These are phyloP conservation scores for Tenthredo mesomela DNA, from an alignment of 2,888 invertebrate species.

Conservation along the genomic window DNA sequence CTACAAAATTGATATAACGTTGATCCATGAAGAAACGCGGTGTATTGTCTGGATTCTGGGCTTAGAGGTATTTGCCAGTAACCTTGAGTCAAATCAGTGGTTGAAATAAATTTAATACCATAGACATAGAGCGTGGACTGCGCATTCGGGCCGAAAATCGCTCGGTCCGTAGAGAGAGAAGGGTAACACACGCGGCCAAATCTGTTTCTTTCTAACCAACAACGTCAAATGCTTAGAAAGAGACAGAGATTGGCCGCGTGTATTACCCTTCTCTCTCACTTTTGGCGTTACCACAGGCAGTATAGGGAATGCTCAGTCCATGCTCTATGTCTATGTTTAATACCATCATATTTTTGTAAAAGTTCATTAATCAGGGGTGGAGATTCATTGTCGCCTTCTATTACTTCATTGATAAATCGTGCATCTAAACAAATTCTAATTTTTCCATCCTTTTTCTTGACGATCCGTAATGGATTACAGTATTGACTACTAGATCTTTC, in stretches of 20 bases:
- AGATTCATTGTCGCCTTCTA: conserved; percentile 65
- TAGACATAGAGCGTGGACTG: too few relatives aligned
- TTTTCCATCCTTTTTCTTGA: conserved; percentile 65
- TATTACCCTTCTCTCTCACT: too few relatives aligned
- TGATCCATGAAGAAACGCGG: conserved; percentile 58
- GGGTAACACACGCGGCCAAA: too few relatives aligned
- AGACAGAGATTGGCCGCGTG: too few relatives aligned
- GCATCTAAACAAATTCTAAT: conserved; percentile 68
- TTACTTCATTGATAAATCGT: conserved; percentile 63
- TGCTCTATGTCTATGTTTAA: too few relatives aligned
- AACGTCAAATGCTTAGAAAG: too few relatives aligned
- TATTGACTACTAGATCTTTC: conserved; percentile 63
- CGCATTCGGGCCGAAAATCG: too few relatives aligned
- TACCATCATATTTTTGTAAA: conserved; percentile 57
- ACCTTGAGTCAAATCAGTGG: conserved; percentile 60
- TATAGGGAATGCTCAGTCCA: too few relatives aligned
- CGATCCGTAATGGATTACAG: conserved; percentile 66
- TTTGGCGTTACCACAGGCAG: too few relatives aligned
- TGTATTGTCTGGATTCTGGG: conserved; percentile 56
- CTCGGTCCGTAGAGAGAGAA: too few relatives aligned
- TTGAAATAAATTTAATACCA: conserved; percentile 57
- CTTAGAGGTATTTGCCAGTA: conserved; percentile 63
- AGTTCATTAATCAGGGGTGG: conserved; percentile 58
- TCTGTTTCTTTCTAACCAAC: too few relatives aligned
- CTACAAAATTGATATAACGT: conserved; percentile 58